Base-by-base conservation (phyloP, 2,113 vertebrate genomes). In the Pelvicachromis taeniatus region DNA sequence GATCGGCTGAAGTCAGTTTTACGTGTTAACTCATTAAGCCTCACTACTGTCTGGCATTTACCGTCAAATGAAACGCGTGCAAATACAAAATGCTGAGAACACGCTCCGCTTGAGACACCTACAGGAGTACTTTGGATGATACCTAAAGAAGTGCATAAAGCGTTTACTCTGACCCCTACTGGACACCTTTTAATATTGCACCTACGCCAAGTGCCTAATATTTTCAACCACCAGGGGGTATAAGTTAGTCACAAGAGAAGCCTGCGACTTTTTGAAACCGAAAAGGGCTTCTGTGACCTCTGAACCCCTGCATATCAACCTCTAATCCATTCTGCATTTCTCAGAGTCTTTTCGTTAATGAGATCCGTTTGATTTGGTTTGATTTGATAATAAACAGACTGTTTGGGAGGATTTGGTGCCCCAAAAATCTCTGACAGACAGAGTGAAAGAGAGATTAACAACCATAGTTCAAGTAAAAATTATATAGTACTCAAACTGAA, bases 201-300 rank as follows among this genome's bases (percentile, higher is more conserved):
- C 1, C 1, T 17, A 6, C 38, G 4, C 10, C 2, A 33, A 16
- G 2, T 23, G 7, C 4, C 5, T 21, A 2, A 50, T 33, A 40
- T 61, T 65, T 85, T 40, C 14, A 45, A 48, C 73, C 92, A 88
- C 53, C 70, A 93, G 93, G 31, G 85, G 85, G 87, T 16, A 77
- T 26, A 73, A 50, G 38, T 79, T 12, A 23, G 21, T 58, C 12
- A 56, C n/a, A 19, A 33, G 7, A 45, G 2, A 55, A 14, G 42
- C 16, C 10, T 54, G n/a, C 13, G 45, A 45, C 11, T 5, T 42
- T 23, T 35, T 54, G 7, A 53, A 12, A 48, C 35, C 45, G 11
- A 19, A 65, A 55, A 52, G 53, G 5, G 5, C 14, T 23, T 26
- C 55, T 59, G 21, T 17, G 7, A 61, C 23, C 13, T 50, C 42